A percentile compares a stretch with the other conserved stretches of the same genome.
These are phyloP conservation scores for Sipha flava DNA, from an alignment of 1,140 invertebrate genomes.

Conservation along the genomic window DNA sequence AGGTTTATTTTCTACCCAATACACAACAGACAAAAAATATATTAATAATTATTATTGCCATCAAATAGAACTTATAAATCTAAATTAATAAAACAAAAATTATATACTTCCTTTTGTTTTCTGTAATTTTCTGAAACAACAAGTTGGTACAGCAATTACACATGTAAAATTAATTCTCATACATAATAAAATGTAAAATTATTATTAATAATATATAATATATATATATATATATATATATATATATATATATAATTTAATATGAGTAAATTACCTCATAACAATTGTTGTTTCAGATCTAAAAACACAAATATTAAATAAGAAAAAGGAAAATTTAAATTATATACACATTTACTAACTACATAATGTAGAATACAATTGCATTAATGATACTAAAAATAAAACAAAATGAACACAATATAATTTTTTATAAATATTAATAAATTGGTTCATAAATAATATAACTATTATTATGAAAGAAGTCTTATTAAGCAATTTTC, in stretches of 20 bases:
- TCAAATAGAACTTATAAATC: no score
- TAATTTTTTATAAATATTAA: background rate
- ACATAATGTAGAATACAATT: background rate
- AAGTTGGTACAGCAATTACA: no score
- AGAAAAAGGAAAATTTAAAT: background rate
- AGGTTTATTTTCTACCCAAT: no score
- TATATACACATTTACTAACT: background rate
- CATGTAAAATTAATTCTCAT: no score
- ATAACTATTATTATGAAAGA: background rate
- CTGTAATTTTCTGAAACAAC: no score
- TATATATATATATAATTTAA: background rate
- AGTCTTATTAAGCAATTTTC: background rate
- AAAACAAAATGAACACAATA: constrained; percentile 14
- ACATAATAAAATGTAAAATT: background rate
- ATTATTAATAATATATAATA: background rate
- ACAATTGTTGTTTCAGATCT: background rate
- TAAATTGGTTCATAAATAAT: background rate
- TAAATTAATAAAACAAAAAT: no score
- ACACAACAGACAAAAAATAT: no score
- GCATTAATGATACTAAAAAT: background rate
- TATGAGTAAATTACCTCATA: background rate
- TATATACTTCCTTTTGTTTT: no score
- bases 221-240: background rate
- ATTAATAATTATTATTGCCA: no score
- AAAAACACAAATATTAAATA: background rate